Evolutionary conservation across 2,797 vertebrate species (phyloP), one percentile per base, ranked within the genome.

Genomic region (Eulemur rubriventer): DNA sequence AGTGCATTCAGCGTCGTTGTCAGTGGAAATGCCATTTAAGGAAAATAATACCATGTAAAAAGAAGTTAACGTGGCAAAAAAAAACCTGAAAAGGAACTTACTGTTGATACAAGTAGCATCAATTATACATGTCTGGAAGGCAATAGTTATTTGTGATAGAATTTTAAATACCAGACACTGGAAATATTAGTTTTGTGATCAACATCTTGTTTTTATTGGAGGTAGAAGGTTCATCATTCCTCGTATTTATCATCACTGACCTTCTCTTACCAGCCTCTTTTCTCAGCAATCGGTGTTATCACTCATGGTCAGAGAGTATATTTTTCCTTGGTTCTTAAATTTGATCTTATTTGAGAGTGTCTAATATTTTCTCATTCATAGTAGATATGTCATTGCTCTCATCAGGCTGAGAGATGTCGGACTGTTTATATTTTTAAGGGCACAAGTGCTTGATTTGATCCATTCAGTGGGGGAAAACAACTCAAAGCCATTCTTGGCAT

Each of bases 21-120:
- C 97, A 97, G 96, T 94, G 87, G 95, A 98, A 98, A 98, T 86
- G 93, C 65, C 95, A 93, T 98, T 97, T 98, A 97, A 97, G 97
- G 98, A 97, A 98, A 98, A 98, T 94, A 98, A 97, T 96, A 76
- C 95, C 88, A 94, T 89, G 92, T 97, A 97, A 89, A 89, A 94
- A 98, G 50, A 85, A 98, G 96, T 97, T 98, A 97, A 96, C 22
- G 7, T 81, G 94, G 89, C 13, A 88, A 96, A 97, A 96, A 88
- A 24, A 57, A 57, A 57, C 55, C 92, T 96, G 80, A 91, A 97
- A 97, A 95, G 63, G 78, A 97, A 79, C 89, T 95, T 86, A 80
- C 38, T 97, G 83, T 90, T 97, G 97, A 97, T 96, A 98, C 95
- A 96, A 98, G 69, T 72, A 96, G 55, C 55, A 97, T 97, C 94